A percentile compares a stretch with the other conserved stretches of the same genome.
phyloP scores from a whole-genome alignment of 2,113 vertebrate genomes.

The Strix aluco region DNA sequence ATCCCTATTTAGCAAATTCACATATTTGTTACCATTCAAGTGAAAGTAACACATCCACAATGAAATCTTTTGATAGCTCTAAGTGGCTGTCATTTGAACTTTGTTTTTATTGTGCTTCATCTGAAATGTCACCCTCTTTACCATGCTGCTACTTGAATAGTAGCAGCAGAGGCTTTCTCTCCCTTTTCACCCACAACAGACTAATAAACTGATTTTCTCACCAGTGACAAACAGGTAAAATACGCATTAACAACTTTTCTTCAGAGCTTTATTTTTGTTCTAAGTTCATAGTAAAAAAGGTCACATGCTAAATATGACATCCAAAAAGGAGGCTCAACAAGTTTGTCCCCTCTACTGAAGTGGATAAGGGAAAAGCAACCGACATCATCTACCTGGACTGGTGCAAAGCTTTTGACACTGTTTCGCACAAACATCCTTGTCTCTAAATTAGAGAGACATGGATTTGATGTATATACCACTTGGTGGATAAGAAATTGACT shows the following conservation, averaged over 20 bases:
- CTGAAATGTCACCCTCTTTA: neutral
- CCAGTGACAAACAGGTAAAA: neutral
- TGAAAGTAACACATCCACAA: neutral
- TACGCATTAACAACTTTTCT: neutral
- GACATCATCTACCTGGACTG: too few relatives aligned
- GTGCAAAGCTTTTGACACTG: too few relatives aligned
- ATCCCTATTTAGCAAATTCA: neutral
- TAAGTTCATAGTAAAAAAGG: neutral
- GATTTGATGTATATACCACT: too few relatives aligned
- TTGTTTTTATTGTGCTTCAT: conserved; percentile 16
- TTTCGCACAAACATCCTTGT: too few relatives aligned
- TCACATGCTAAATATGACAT: neutral
- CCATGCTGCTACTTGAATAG: conserved; percentile 1
- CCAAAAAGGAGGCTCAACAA: neutral
- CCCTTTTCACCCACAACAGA: neutral
- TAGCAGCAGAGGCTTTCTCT: neutral
- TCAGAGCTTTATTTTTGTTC: neutral
- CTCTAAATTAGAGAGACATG: too few relatives aligned
- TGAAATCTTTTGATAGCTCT: neutral
- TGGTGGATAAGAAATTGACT: too few relatives aligned
- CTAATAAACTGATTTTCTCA: conserved; percentile 22
- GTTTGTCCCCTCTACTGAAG: neutral
- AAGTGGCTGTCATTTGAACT: neutral
- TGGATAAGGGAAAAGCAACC: too few relatives aligned
- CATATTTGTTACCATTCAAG: neutral